Percentiles rank a stretch among this genome's conserved stretches.
phyloP scores from a whole-genome alignment of 2,113 vertebrate genomes.

The Rhinoderma darwinii region DNA sequence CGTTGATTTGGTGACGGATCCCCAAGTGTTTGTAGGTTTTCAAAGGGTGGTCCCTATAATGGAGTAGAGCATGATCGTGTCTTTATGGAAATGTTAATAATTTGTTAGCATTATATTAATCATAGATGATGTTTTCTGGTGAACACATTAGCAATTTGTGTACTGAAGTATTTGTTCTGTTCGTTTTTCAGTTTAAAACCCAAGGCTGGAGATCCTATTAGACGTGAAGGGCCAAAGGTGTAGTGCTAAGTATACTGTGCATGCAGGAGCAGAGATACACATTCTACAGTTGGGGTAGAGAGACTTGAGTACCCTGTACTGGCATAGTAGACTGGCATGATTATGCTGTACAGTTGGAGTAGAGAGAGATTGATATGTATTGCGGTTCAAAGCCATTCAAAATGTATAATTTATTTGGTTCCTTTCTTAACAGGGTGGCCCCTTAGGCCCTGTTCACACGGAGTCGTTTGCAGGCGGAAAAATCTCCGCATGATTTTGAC shows the following conservation, averaged over 20 bases:
- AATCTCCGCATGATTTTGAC: too few species aligned
- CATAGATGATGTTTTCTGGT: background rate
- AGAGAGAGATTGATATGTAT: background rate
- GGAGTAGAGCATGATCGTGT: too few species aligned
- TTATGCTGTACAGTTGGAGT: background rate
- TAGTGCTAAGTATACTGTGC: background rate
- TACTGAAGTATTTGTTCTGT: background rate
- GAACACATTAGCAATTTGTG: background rate
- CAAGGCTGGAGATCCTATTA: constrained; percentile 85
- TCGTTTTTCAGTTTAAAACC: constrained; percentile 80
- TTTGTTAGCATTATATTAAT: too few species aligned
- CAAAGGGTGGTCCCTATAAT: too few species aligned
- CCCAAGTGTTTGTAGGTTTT: too few species aligned
- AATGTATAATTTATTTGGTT: too few species aligned
- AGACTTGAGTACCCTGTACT: background rate
- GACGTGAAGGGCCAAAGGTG: constrained; percentile 95
- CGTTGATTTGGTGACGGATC: too few species aligned
- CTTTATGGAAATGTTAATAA: too few species aligned
- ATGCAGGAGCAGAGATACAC: background rate
- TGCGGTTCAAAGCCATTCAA: too few species aligned
- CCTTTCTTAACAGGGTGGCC: too few species aligned
- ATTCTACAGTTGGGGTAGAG: background rate
- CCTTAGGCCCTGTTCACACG: too few species aligned
- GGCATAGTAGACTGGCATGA: background rate
- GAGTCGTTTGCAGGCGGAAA: too few species aligned